Evolutionary conservation across 30 jellyfish, hydroid and myxozoan species (phyloP), one percentile per base, ranked within the genome.

Genomic region (Aurelia coerulea): DNA sequence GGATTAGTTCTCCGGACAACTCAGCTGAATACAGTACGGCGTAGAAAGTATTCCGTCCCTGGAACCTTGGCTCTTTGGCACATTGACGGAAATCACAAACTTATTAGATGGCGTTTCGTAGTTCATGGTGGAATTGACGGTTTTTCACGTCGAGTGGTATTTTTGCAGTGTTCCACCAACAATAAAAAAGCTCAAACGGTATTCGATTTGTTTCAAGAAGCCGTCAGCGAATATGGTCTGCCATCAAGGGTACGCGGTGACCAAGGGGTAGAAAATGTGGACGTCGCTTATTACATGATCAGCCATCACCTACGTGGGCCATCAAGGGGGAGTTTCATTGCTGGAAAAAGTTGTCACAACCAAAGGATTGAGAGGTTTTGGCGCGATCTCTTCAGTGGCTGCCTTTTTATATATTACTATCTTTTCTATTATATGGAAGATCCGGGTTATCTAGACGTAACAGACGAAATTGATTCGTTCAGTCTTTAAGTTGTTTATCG

Each of bases 301-400:
- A n/a, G 59, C 51, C 85, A 81, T 42, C 91, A 85, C 2, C 50
- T 51, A 29, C 14, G 85, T 23, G 91, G 91, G 15, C 85, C 91
- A 18, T 42, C 65, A 2, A 50, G 91, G 50, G 91, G 91, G 31
- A 81, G 91, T 42, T 81, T 41, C 78, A 81, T 68, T 9, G 84
- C 85, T 19, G 76, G 91, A 14, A 81, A 81, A 81, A 81, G 91
- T 34, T 81, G 91, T 76, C 84, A 69, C 78, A 81, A 78, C 39
- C 88, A 78, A 78, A 23, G 88, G 71, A 77, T 77, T 29, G 78
- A 77, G 67, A 31, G 88, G 65, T 77, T 77, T 54, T 77, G 88
- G 88, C 34, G 88, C 15, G 88, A 77, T 56, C 78, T 34, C 41
- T 77, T 58, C 53, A 19, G 39, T 31, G 88, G 78, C 46, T 60